These are phyloP conservation scores for Pollicipes pollicipes DNA, from an alignment of 1,140 invertebrate genomes.

Conservation along the genomic window DNA sequence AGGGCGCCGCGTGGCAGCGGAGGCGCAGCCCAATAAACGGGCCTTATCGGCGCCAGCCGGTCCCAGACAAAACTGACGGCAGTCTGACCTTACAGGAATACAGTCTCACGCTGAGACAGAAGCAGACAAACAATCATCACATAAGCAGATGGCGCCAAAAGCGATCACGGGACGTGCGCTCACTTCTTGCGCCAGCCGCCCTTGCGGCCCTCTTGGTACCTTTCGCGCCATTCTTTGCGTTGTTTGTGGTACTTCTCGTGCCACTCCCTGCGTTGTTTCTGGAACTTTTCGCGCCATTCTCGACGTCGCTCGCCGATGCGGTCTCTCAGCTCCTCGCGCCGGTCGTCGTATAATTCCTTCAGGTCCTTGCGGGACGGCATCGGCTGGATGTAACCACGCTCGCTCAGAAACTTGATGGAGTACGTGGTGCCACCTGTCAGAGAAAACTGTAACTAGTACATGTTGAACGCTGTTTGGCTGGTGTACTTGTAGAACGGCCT, in stretches of 20 bases:
- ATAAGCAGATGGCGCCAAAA: too few relatives aligned
- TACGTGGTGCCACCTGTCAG: constrained; percentile 1
- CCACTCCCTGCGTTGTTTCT: not conserved
- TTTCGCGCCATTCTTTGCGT: not conserved
- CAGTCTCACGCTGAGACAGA: too few relatives aligned
- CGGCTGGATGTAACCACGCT: not conserved
- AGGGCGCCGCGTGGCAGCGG: too few relatives aligned
- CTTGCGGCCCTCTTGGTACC: not conserved
- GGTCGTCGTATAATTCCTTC: not conserved
- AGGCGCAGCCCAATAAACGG: too few relatives aligned
- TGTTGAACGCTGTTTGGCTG: too few relatives aligned
- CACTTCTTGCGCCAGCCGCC: not conserved
- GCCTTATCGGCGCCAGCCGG: too few relatives aligned
- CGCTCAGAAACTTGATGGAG: not conserved
- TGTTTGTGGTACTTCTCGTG: not conserved
- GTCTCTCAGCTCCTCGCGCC: not conserved
- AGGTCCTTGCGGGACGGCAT: not conserved
- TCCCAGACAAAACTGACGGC: too few relatives aligned
- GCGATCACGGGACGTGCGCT: not conserved
- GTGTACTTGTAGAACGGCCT: too few relatives aligned
- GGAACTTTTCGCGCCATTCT: not conserved
- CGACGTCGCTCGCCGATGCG: too few relatives aligned
- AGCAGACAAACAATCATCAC: too few relatives aligned
- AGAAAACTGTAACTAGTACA: not conserved
- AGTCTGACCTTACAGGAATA: too few relatives aligned